Percentiles rank a stretch among this genome's conserved stretches.
Evolutionary conservation across 1,140 invertebrate genomes (phyloP).

Genomic region (Melitaea cinxia): DNA sequence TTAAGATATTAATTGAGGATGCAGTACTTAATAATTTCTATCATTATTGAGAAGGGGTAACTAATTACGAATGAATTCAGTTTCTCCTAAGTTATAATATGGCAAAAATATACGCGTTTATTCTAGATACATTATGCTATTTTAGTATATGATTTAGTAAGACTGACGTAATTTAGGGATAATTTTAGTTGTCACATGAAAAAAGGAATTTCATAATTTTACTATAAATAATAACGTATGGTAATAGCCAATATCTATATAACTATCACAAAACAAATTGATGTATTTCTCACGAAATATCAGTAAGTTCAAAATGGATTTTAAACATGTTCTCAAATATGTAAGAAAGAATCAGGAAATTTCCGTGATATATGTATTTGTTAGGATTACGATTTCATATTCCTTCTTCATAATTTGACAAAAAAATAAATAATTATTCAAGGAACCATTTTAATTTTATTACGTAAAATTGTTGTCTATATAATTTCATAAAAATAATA

Average conservation of each 20-base stretch:
- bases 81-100: neutral
- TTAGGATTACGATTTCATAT: too few relatives aligned
- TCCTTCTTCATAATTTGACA: too few relatives aligned
- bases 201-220: neutral
- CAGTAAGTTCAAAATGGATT: neutral
- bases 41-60: neutral
- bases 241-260: neutral
- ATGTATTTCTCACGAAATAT: neutral
- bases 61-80: neutral
- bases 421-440: too few relatives aligned
- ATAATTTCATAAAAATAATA: too few relatives aligned
- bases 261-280: neutral
- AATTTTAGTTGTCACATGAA: neutral
- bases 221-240: neutral
- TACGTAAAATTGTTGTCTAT: too few relatives aligned
- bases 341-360: too few relatives aligned
- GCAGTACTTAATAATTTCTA: conserved; percentile 1
- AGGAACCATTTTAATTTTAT: too few relatives aligned
- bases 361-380: too few relatives aligned
- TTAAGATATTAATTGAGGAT: conserved; percentile 6
- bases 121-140: conserved; percentile 15
- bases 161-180: neutral
- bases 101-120: conserved; percentile 11
- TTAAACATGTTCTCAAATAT: too few relatives aligned
- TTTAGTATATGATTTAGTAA: conserved; percentile 11